phyloP scores from a whole-genome alignment of 2,113 vertebrate species.

The Asarcornis scutulata region DNA sequence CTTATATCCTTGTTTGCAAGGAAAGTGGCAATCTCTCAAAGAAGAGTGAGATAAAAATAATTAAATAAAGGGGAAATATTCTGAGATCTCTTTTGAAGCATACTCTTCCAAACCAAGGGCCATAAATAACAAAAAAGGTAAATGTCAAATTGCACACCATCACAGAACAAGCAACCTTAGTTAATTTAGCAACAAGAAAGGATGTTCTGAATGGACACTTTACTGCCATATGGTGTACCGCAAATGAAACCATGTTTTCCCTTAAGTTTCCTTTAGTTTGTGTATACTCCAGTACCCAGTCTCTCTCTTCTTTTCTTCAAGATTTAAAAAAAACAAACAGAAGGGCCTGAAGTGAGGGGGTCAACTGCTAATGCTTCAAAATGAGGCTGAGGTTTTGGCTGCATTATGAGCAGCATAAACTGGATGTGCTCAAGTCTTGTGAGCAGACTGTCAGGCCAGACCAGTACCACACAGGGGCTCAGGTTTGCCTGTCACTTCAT shows the following conservation, averaged over 20 bases:
- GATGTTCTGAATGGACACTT: background rate
- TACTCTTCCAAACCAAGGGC: background rate
- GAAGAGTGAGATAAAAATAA: background rate
- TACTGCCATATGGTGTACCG: background rate
- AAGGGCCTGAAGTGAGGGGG: background rate
- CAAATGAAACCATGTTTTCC: background rate
- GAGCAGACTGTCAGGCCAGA: rapidly evolving
- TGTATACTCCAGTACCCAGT: background rate
- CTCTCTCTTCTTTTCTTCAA: background rate
- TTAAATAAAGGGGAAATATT: background rate
- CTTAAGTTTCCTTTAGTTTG: background rate
- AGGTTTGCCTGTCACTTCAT: background rate
- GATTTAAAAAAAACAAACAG: background rate
- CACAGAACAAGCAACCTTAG: background rate
- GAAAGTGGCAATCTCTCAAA: background rate
- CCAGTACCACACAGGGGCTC: rapidly evolving
- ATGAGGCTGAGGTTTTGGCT: background rate
- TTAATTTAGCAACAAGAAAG: background rate
- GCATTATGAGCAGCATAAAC: rapidly evolving
- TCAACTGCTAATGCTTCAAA: background rate
- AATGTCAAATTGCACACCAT: background rate
- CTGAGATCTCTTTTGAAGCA: background rate
- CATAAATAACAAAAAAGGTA: background rate
- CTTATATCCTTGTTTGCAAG: background rate
- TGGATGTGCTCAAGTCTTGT: background rate